Evolutionary conservation across 2,888 invertebrate genomes (phyloP).

Genomic region (Temnothorax unifasciatus): DNA sequence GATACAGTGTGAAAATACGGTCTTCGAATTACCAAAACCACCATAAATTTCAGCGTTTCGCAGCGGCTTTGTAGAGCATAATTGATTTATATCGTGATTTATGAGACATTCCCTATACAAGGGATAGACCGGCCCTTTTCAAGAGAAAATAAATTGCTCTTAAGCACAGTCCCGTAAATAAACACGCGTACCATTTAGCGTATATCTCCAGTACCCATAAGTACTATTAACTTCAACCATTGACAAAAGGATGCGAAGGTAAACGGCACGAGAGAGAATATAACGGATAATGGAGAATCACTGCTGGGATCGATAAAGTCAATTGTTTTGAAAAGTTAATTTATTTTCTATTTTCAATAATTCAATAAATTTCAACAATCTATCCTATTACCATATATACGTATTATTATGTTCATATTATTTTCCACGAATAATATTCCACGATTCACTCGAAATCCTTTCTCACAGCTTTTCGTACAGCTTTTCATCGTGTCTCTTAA

Average conservation of each 20-base stretch:
- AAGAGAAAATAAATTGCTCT: constrained; percentile 56
- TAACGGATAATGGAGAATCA: neutral
- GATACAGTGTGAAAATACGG: neutral
- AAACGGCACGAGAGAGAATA: neutral
- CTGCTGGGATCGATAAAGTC: neutral
- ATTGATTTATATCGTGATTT: constrained; percentile 55
- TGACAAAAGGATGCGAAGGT: constrained; percentile 44
- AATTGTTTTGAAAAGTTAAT: neutral
- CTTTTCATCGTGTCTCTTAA: neutral
- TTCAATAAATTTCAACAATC: neutral
- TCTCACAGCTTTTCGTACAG: neutral
- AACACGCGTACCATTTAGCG: constrained; percentile 61
- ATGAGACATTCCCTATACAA: constrained; percentile 42
- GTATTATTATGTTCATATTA: neutral
- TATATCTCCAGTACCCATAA: constrained; percentile 61
- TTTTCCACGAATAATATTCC: neutral
- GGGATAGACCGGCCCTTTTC: constrained; percentile 39
- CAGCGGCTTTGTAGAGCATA: constrained; percentile 43
- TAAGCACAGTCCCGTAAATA: constrained; percentile 66
- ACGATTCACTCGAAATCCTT: neutral
- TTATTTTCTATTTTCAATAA: constrained; percentile 9
- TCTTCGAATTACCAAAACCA: constrained; percentile 20
- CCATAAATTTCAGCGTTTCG: constrained; percentile 37
- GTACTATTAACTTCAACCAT: constrained; percentile 71
- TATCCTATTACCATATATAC: neutral